These are phyloP conservation scores for Nyctibius grandis DNA, from an alignment of 2,797 vertebrate genomes.

Conservation along the genomic window DNA sequence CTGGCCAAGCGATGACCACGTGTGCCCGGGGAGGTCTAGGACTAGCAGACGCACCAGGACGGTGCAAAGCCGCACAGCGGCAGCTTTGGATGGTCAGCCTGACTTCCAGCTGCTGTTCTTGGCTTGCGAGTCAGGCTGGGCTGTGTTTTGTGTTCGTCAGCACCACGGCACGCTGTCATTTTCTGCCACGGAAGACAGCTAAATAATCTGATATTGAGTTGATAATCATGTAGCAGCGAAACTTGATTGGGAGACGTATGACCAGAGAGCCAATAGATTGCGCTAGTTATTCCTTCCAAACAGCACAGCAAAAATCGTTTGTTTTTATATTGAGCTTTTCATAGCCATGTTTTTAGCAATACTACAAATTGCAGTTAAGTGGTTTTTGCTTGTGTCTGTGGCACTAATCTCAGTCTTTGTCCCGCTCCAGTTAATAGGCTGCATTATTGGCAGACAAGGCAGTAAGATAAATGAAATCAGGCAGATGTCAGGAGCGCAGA, in stretches of 20 bases:
- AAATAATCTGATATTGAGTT: not conserved
- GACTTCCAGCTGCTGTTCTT: not conserved
- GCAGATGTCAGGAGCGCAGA: slow-evolving; percentile 95
- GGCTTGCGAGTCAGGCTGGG: not conserved
- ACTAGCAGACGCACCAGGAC: accelerated
- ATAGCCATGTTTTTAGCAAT: not conserved
- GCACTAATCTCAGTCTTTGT: slow-evolving; percentile 66
- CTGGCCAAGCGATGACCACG: accelerated
- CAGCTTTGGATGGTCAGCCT: not conserved
- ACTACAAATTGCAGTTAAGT: slow-evolving; percentile 2
- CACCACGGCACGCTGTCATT: accelerated
- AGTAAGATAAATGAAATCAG: slow-evolving; percentile 98
- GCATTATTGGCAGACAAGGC: slow-evolving; percentile 98
- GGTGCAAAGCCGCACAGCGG: accelerated
- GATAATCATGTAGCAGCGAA: not conserved
- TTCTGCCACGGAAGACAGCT: not conserved
- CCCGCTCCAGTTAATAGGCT: slow-evolving; percentile 88
- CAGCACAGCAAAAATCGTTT: slow-evolving; percentile 10
- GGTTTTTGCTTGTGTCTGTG: slow-evolving; percentile 49
- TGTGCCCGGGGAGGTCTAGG: not conserved
- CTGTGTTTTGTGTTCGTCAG: not conserved
- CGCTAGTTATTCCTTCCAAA: not conserved
- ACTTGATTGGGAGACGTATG: not conserved
- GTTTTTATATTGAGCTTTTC: not conserved
- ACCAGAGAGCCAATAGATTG: not conserved